A percentile compares a stretch with the other conserved stretches of the same genome.
Conservation (phyloP, 2,113 vertebrate genomes). For the Montifringilla adamsi region DNA sequence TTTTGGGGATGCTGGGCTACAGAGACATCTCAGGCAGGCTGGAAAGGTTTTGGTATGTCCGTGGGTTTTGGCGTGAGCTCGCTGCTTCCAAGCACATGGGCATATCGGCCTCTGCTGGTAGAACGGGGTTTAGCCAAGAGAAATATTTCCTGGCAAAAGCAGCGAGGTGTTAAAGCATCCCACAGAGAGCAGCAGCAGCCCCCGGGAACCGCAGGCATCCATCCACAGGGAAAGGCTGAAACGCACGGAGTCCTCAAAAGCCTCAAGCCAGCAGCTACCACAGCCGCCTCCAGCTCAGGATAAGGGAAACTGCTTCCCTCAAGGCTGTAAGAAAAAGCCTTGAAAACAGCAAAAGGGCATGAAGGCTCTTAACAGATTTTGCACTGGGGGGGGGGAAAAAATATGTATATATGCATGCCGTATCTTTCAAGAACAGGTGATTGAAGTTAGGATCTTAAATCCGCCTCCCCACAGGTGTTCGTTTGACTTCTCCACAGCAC, state of each 20-base stretch:
- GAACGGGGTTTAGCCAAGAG: background rate
- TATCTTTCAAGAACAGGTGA: background rate
- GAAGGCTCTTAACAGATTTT: background rate
- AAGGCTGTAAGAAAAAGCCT: rapidly evolving
- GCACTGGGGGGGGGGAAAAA: rapidly evolving
- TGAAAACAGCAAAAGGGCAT: background rate
- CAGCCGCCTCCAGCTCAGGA: no score
- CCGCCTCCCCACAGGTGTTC: rapidly evolving
- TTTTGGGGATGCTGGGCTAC: background rate
- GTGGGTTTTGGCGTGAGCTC: background rate
- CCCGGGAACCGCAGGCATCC: background rate
- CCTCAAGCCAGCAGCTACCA: no score
- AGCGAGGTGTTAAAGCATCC: background rate
- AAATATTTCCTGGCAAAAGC: background rate
- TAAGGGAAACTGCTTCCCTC: background rate
- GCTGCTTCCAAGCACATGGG: background rate
- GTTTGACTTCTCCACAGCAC: background rate
- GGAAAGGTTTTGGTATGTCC: rapidly evolving
- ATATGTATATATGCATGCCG: rapidly evolving
- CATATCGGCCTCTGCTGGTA: slow-evolving; percentile 59
- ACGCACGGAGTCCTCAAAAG: background rate
- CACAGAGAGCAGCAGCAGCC: background rate
- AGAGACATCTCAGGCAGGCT: background rate
- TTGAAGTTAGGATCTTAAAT: background rate
- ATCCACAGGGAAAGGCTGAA: rapidly evolving